Evolutionary conservation across 2,888 invertebrate genomes (phyloP), one percentile per base, ranked within the genome.

Genomic region (Ormyrus nitidulus): DNA sequence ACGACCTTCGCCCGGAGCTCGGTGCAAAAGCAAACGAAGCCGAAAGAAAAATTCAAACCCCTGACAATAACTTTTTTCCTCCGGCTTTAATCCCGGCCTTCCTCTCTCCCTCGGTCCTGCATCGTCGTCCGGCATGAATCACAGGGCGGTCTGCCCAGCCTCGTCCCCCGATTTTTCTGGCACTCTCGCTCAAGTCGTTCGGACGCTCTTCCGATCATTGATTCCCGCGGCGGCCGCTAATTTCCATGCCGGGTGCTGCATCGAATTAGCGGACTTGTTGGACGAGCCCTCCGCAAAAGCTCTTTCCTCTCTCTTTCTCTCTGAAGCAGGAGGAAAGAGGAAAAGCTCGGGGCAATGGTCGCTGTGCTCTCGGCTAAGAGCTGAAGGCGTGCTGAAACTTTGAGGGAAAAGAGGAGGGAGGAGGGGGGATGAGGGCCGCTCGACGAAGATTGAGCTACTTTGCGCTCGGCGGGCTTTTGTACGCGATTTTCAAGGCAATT

Each of bases 401-500:
- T 68, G 62, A 59, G 54, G 19, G 19, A 19, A 19, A 19, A 19
- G 19, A 19, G 19, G 1, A 1, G 19, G 19, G 19, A 19, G 19
- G 19, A 2, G 19, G 19, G 19, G 19, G 19, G 19, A 19, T 19
- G 19, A 19, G 19, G 13, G 34, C 34, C 46, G 11, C 54, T 11
- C 59, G 69, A 73, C 73, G 61, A 73, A 80, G 80, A 77, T 80
- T 77, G 76, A 77, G 70, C 77, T 80, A 77, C 76, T 73, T 77
- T 77, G 72, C 54, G 11, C 71, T 6, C 48, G 10, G 53, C 19
- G 2, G 46, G 77, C 69, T 77, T 77, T 77, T 62, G 64, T 77
- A 62, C 51, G 69, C 68, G 80, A 80, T 80, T 80, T 77, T 80
- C 80, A 66, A 77, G 69, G 77, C 77, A 80, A 80, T 80, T 80